Evolutionary conservation across 1,140 invertebrate species (phyloP).

Genomic region (Drosophila erecta): DNA sequence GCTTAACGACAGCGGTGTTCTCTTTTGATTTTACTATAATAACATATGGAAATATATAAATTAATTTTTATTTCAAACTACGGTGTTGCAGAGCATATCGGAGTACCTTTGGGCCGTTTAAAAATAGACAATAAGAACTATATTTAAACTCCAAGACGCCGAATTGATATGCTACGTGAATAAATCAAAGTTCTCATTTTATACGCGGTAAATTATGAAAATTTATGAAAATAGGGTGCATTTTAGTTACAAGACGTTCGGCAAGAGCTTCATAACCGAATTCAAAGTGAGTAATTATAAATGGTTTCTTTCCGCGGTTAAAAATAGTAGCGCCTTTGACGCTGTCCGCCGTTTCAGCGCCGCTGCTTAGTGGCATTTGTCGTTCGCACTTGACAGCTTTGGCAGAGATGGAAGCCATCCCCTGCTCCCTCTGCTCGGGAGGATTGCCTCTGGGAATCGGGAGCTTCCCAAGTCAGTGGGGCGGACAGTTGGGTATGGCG

Average conservation of each 20-base stretch:
- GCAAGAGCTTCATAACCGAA: constrained; percentile 29
- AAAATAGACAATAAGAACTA: constrained; percentile 9
- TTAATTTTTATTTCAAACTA: background rate
- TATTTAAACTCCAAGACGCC: constrained; percentile 1
- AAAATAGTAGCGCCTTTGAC: constrained; percentile 67
- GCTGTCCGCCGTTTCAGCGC: constrained; percentile 34
- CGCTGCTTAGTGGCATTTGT: constrained; percentile 77
- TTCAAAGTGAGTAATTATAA: constrained; percentile 58
- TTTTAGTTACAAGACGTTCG: constrained; percentile 18
- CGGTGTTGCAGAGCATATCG: background rate
- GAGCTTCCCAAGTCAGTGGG: constrained; percentile 32
- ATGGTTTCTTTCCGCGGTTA: constrained; percentile 75
- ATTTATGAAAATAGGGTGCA: background rate
- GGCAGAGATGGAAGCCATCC: constrained; percentile 36
- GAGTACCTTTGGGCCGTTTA: background rate
- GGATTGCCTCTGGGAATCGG: constrained; percentile 48
- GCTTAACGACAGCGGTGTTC: background rate
- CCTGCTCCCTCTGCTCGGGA: constrained; percentile 6
- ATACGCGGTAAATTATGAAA: background rate
- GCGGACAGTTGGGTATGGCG: constrained; percentile 22
- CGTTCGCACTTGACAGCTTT: constrained; percentile 70
- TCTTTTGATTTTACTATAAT: too few relatives aligned
- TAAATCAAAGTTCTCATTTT: constrained; percentile 5
- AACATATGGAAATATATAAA: background rate
- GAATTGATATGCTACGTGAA: constrained; percentile 1